Evolutionary conservation across 2,797 vertebrate genomes (phyloP).

Genomic region (Stomatorhinus walkeri): DNA sequence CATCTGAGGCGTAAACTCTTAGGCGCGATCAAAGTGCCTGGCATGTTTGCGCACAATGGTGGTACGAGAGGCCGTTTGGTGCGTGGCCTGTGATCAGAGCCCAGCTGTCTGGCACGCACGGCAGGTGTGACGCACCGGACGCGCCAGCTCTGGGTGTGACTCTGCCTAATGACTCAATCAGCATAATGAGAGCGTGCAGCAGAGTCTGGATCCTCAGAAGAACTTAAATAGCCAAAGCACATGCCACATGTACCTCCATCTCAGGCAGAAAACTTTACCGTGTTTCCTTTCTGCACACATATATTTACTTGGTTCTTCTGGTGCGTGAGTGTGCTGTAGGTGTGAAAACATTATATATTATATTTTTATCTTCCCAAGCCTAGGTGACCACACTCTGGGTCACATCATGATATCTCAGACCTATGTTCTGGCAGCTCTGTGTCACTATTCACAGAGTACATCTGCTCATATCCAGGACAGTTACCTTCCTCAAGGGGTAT

Average conservation of each 20-base stretch:
- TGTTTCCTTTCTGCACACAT: neutral
- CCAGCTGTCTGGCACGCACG: neutral
- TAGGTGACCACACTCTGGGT: neutral
- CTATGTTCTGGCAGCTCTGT: neutral
- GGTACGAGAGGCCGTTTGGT: constrained; percentile 28
- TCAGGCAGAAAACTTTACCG: neutral
- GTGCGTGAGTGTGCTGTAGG: neutral
- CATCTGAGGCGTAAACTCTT: constrained; percentile 42
- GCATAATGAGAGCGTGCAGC: neutral
- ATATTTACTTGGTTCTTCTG: neutral
- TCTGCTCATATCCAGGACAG: neutral
- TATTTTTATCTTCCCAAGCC: neutral
- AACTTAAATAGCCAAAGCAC: neutral
- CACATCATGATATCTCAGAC: neutral
- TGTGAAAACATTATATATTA: neutral
- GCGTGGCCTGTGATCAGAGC: neutral
- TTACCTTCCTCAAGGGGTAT: neutral
- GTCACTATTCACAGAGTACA: neutral
- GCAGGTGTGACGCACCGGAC: neutral
- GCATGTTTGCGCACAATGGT: constrained; percentile 29
- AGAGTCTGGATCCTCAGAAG: neutral
- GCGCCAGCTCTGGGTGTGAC: neutral
- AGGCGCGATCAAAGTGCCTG: constrained; percentile 42
- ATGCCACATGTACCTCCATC: neutral
- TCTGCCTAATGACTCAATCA: constrained; percentile 13